These are phyloP conservation scores for Crotalus tigris DNA, from an alignment of 2,113 vertebrate species.

Conservation along the genomic window DNA sequence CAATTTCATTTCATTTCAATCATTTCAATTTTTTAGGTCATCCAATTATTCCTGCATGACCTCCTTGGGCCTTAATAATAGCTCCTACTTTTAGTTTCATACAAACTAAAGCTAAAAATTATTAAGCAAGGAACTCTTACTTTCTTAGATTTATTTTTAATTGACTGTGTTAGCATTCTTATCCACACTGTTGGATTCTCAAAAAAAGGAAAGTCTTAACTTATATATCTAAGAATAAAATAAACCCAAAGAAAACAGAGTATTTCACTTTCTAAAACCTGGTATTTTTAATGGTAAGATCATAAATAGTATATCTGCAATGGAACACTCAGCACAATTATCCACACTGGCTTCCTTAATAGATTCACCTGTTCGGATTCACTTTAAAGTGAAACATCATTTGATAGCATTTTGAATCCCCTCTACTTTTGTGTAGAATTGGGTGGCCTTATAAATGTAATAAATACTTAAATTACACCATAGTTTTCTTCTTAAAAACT, in stretches of 20 bases:
- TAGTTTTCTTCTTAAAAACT: neutral
- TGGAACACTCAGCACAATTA: neutral
- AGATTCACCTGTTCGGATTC: neutral
- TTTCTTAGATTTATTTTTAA: conserved; percentile 2
- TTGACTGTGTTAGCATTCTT: neutral
- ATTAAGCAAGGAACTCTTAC: neutral
- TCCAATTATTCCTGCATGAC: neutral
- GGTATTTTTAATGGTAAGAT: neutral
- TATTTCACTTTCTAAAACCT: neutral
- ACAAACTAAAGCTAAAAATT: neutral
- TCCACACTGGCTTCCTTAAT: neutral
- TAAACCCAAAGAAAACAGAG: neutral
- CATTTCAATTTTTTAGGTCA: neutral
- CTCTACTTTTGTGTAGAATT: neutral
- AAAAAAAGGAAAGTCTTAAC: neutral
- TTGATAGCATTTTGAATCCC: neutral
- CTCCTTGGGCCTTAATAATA: neutral
- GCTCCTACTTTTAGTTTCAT: neutral
- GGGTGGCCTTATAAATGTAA: neutral
- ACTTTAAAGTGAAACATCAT: neutral
- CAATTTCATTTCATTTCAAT: conserved; percentile 8
- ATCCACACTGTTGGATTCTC: neutral
- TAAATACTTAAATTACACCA: neutral
- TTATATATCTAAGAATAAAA: neutral
- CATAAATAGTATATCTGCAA: neutral